These are phyloP conservation scores for Cotesia chilonis DNA, from an alignment of 1,140 invertebrate species.

Conservation along the genomic window DNA sequence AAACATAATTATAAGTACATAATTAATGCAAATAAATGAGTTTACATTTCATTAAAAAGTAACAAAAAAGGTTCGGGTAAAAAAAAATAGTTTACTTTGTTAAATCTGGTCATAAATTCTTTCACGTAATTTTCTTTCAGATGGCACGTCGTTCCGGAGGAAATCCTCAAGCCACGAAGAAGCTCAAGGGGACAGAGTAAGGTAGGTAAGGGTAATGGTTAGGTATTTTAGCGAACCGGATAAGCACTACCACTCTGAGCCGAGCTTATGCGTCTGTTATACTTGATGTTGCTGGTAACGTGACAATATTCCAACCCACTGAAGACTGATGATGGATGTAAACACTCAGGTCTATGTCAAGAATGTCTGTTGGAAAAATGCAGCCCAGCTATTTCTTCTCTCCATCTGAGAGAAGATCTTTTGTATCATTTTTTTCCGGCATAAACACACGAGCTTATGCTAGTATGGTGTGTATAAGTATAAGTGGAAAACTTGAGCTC, in stretches of 20 bases:
- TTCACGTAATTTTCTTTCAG: background rate
- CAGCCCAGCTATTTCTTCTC: background rate
- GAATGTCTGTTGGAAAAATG: conserved; percentile 20
- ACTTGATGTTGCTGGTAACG: background rate
- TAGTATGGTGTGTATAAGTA: too few relatives aligned
- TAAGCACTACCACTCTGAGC: background rate
- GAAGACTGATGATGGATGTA: conserved; percentile 30
- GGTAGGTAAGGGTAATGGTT: background rate
- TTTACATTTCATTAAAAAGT: background rate
- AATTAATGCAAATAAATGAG: background rate
- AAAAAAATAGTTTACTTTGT: background rate
- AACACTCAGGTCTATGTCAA: conserved; percentile 14
- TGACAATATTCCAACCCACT: conserved; percentile 21
- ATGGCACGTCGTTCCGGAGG: conserved; percentile 1
- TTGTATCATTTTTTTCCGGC: background rate
- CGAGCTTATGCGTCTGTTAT: too few relatives aligned
- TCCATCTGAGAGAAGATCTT: background rate
- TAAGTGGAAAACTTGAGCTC: conserved; percentile 9
- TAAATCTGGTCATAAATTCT: conserved; percentile 10
- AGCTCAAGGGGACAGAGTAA: background rate
- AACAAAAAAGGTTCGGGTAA: background rate
- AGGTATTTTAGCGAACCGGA: conserved; percentile 29
- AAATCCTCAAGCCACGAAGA: conserved; percentile 16
- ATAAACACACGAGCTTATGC: too few relatives aligned
- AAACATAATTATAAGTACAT: too few relatives aligned